These are phyloP conservation scores for Epinotia ramella DNA, from an alignment of 2,888 invertebrate genomes.

Conservation along the genomic window DNA sequence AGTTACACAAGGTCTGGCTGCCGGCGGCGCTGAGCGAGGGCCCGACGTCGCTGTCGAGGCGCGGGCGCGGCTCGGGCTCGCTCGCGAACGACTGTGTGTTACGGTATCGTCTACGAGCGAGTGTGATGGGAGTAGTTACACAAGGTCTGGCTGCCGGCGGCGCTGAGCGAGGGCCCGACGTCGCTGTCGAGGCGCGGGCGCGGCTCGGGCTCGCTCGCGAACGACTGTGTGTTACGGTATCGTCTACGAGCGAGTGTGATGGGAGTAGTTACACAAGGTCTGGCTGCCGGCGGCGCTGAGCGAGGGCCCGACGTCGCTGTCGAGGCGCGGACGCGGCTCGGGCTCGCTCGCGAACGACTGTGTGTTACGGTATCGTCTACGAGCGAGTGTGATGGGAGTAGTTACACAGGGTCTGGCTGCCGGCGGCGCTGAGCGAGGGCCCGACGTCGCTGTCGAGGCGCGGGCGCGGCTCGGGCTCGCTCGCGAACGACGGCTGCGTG, in stretches of 20 bases:
- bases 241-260: constrained; percentile 30
- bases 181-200: constrained; percentile 79
- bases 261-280: constrained; percentile 65
- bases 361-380: not conserved
- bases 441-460: constrained; percentile 82
- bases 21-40: constrained; percentile 80
- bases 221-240: constrained; percentile 55
- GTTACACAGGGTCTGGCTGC: constrained; percentile 76
- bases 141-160: constrained; percentile 79
- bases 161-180: constrained; percentile 79
- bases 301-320: constrained; percentile 80
- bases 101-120: too few relatives aligned
- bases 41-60: constrained; percentile 81
- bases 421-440: constrained; percentile 78
- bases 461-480: constrained; percentile 58
- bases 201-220: constrained; percentile 56
- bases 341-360: constrained; percentile 1
- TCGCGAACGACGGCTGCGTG: constrained; percentile 66
- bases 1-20: constrained; percentile 74
- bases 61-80: constrained; percentile 59
- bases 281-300: constrained; percentile 81
- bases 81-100: constrained; percentile 60
- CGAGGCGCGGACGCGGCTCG: constrained; percentile 64
- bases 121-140: constrained; percentile 55
- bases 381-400: constrained; percentile 1